These are phyloP conservation scores for Papilio glaucus DNA, from an alignment of 1,140 invertebrate genomes.

Conservation along the genomic window DNA sequence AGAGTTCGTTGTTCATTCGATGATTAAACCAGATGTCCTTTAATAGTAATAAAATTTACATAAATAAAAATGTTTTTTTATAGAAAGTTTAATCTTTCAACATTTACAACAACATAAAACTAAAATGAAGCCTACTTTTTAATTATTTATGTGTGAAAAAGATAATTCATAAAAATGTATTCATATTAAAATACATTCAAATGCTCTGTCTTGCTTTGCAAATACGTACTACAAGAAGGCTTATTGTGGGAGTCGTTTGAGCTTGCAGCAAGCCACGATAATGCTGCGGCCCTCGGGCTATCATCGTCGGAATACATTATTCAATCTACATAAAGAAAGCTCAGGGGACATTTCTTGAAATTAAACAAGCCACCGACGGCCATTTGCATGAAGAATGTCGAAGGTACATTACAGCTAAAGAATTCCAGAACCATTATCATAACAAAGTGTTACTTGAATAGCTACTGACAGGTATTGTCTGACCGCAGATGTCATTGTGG, in stretches of 20 bases:
- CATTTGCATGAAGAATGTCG: conserved; percentile 28
- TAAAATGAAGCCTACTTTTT: too few species aligned
- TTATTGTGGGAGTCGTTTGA: neutral
- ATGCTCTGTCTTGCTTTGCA: neutral
- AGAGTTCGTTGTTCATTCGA: neutral
- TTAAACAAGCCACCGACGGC: conserved; percentile 5
- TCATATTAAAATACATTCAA: conserved; percentile 2
- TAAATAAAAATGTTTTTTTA: too few species aligned
- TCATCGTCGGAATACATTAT: conserved; percentile 23
- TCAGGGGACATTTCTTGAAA: conserved; percentile 21
- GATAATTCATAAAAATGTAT: too few species aligned
- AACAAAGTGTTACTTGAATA: conserved; percentile 15
- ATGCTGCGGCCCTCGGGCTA: neutral
- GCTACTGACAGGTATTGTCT: neutral
- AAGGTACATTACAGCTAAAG: conserved; percentile 20
- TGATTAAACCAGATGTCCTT: conserved; percentile 14
- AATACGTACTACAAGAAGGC: neutral
- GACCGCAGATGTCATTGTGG: conserved; percentile 23
- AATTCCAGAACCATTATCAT: conserved; percentile 28
- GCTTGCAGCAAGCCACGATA: neutral
- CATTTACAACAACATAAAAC: too few species aligned
- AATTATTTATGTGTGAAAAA: too few species aligned
- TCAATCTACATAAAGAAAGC: conserved; percentile 27
- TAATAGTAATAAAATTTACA: neutral
- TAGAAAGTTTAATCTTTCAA: too few species aligned